Evolutionary conservation across 2,888 invertebrate species (phyloP).

Genomic region (Torymus texanus): DNA sequence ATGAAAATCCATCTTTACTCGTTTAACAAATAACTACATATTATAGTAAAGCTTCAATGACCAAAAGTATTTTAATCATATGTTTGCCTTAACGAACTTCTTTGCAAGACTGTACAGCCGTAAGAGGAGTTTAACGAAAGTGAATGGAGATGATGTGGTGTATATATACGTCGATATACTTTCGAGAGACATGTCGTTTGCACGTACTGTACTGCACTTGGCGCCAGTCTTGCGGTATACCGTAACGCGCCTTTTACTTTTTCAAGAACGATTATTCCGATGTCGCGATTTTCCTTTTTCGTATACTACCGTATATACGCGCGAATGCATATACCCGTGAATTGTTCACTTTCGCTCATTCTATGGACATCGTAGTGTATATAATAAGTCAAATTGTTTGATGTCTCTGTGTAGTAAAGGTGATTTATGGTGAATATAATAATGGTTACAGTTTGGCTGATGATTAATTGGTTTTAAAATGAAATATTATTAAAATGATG

Average conservation of each 20-base stretch:
- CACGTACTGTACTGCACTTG: background rate
- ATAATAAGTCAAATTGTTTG: no score
- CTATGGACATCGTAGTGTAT: background rate
- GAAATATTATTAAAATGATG: no score
- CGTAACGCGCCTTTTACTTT: conserved; percentile 44
- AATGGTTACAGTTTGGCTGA: no score
- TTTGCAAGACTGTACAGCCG: background rate
- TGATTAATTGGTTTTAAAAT: no score
- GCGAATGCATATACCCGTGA: background rate
- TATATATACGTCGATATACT: conserved; percentile 17
- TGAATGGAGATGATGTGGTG: conserved; percentile 13
- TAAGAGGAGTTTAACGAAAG: conserved; percentile 29
- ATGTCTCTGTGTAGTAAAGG: no score
- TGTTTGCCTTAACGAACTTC: no score
- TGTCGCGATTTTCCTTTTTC: background rate
- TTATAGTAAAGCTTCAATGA: no score
- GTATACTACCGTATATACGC: no score
- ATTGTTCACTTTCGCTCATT: conserved; percentile 24
- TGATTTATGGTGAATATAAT: no score
- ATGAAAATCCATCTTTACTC: no score
- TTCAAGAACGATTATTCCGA: conserved; percentile 27
- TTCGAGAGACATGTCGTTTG: conserved; percentile 10
- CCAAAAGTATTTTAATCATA: no score
- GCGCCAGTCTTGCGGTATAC: background rate
- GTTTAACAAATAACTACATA: no score